Conservation (phyloP, 2,888 invertebrate species). For the Creontiades dilutus region DNA sequence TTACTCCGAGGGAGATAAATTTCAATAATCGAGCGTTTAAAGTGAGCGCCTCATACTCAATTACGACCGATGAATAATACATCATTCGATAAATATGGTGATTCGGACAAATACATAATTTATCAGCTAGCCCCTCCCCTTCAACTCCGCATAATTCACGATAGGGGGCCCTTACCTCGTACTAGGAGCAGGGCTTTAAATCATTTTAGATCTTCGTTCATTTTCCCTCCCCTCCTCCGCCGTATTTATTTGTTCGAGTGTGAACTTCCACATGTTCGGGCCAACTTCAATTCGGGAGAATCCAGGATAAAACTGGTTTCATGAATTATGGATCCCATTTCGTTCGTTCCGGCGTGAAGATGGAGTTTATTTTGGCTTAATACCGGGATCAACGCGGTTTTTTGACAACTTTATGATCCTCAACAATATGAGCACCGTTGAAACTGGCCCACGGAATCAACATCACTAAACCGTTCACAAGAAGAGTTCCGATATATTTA, state of each 20-base stretch:
- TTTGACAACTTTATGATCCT: no score
- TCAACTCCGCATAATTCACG: constrained; percentile 57
- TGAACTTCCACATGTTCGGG: neutral
- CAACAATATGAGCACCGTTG: no score
- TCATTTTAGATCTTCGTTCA: neutral
- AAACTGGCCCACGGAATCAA: no score
- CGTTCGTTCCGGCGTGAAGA: neutral
- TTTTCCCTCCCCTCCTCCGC: neutral
- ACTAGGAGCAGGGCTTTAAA: constrained; percentile 13
- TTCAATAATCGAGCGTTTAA: constrained; percentile 59
- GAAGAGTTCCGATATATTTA: no score
- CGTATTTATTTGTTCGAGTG: neutral
- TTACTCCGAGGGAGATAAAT: constrained; percentile 47
- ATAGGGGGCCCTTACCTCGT: neutral
- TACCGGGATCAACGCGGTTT: no score
- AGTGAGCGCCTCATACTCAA: constrained; percentile 55
- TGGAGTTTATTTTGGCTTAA: no score
- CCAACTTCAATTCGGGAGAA: neutral
- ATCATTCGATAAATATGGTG: constrained; percentile 62
- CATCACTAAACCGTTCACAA: no score
- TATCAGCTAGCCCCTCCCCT: constrained; percentile 21
- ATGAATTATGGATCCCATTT: neutral
- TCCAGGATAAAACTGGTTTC: neutral
- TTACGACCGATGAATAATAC: constrained; percentile 58
- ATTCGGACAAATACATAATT: constrained; percentile 61